Percentiles rank a stretch among this genome's conserved stretches.
Conservation (phyloP, 92 coral and sea anemone genomes). For the Nematostella vectensis region DNA sequence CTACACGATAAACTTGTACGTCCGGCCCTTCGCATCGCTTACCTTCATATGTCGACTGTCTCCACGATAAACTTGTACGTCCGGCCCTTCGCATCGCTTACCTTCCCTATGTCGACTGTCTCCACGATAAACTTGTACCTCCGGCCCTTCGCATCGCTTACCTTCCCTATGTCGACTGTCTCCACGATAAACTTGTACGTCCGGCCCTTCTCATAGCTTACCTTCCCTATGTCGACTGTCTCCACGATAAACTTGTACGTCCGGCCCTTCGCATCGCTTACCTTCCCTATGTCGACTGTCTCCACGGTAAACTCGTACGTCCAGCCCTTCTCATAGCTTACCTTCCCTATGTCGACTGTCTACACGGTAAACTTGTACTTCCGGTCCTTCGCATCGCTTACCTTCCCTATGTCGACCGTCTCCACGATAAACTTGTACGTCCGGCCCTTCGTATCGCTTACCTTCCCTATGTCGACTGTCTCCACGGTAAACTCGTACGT, state of each 20-base stretch:
- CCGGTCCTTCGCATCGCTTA: conserved; percentile 84
- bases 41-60: conserved; percentile 93
- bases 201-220: conserved; percentile 87
- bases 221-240: conserved; percentile 91
- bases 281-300: conserved; percentile 88
- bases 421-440: conserved; percentile 95
- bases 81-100: too few relatives aligned
- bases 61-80: too few relatives aligned
- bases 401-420: conserved; percentile 85
- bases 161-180: conserved; percentile 92
- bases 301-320: conserved; percentile 83
- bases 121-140: conserved; percentile 95
- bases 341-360: conserved; percentile 89
- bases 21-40: too few relatives aligned
- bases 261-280: conserved; percentile 80
- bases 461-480: conserved; percentile 88
- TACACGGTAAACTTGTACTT: conserved; percentile 94
- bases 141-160: conserved; percentile 85
- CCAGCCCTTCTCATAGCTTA: conserved; percentile 80
- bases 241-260: conserved; percentile 84
- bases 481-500: conserved; percentile 96
- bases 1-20: too few relatives aligned
- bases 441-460: conserved; percentile 84
- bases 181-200: conserved; percentile 95
- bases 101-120: conserved; percentile 93